Conservation (phyloP, 2,797 vertebrate genomes). For the Chelon labrosus region DNA sequence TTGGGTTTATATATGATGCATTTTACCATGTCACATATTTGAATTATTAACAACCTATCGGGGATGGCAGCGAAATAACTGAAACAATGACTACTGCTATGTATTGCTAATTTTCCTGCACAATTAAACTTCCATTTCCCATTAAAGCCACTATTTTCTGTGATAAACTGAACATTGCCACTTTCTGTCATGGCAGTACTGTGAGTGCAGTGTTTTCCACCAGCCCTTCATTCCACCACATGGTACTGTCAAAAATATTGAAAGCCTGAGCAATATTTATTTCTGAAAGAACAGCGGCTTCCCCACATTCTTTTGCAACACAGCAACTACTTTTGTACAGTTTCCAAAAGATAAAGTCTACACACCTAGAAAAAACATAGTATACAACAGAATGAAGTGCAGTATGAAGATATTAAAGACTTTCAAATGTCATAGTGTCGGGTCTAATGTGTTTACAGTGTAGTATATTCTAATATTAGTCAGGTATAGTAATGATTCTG, state of each 20-base stretch:
- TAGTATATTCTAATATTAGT: neutral
- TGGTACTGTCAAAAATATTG: neutral
- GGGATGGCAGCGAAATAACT: neutral
- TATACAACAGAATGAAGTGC: neutral
- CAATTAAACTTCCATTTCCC: neutral
- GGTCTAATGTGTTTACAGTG: neutral
- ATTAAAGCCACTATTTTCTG: conserved; percentile 5
- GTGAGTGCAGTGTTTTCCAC: neutral
- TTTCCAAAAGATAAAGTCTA: neutral
- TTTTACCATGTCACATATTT: neutral
- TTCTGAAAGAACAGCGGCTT: neutral
- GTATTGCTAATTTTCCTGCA: neutral
- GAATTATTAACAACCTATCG: neutral
- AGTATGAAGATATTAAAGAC: neutral
- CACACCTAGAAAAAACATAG: neutral
- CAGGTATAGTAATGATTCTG: neutral
- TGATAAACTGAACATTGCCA: conserved; percentile 7
- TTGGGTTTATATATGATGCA: neutral
- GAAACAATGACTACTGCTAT: neutral
- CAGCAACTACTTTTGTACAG: neutral
- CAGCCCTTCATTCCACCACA: neutral
- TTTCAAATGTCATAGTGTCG: neutral
- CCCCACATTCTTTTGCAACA: neutral
- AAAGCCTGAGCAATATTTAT: neutral
- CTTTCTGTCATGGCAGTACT: neutral